Conservation (phyloP, 1,140 invertebrate species). For the Neocloeon triangulifer region DNA sequence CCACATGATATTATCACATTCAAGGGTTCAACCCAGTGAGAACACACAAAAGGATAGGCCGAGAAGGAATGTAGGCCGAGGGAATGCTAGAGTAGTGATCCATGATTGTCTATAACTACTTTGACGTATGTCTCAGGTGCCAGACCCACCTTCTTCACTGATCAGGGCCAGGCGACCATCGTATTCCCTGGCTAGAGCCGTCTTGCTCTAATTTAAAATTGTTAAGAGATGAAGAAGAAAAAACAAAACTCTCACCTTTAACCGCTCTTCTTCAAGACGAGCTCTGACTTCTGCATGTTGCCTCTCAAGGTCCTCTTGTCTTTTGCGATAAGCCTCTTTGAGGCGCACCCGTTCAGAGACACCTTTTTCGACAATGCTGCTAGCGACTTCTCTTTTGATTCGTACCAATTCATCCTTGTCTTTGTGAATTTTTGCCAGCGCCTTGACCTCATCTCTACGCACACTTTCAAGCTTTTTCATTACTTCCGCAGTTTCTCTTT, state of each 20-base stretch:
- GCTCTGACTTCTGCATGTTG: constrained; percentile 52
- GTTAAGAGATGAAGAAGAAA: not conserved
- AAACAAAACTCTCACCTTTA: constrained; percentile 28
- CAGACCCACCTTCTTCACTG: no score
- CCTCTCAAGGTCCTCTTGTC: constrained; percentile 46
- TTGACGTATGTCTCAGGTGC: no score
- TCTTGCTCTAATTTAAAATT: not conserved
- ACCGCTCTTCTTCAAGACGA: constrained; percentile 39
- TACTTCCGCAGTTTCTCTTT: constrained; percentile 57
- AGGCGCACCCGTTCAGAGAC: constrained; percentile 57
- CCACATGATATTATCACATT: no score
- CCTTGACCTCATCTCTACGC: constrained; percentile 68
- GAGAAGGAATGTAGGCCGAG: no score
- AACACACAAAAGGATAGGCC: no score
- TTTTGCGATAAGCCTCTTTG: constrained; percentile 46
- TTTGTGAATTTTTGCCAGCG: constrained; percentile 48
- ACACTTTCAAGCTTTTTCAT: constrained; percentile 61
- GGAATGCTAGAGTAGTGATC: no score
- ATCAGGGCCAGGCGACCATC: no score
- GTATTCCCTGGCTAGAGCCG: not conserved
- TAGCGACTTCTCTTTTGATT: constrained; percentile 49
- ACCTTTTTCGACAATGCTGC: constrained; percentile 54
- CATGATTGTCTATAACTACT: no score
- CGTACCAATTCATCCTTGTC: constrained; percentile 74
- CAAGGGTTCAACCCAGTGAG: no score